phyloP scores from a whole-genome alignment of 2,888 invertebrate genomes.

The Agrenia bidenticulata region DNA sequence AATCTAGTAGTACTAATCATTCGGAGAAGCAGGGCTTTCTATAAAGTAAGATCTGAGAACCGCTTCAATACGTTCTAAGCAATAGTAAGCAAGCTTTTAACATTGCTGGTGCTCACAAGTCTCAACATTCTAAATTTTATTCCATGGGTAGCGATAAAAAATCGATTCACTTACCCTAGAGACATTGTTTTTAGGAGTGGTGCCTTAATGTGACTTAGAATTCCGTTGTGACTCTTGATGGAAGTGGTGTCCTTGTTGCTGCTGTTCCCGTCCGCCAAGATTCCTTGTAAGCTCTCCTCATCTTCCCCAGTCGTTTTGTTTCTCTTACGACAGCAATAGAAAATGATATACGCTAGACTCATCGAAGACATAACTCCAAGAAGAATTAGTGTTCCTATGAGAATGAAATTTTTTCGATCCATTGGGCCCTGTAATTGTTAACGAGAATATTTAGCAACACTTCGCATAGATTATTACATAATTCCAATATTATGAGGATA shows the following conservation, averaged over 20 bases:
- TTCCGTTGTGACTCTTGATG: constrained; percentile 52
- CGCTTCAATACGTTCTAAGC: too few relatives aligned
- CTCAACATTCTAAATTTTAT: too few relatives aligned
- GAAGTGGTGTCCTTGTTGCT: constrained; percentile 50
- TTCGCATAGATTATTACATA: neutral
- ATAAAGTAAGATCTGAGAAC: too few relatives aligned
- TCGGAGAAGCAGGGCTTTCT: too few relatives aligned
- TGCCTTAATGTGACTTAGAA: constrained; percentile 47
- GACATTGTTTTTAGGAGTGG: constrained; percentile 47
- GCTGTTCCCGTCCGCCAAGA: constrained; percentile 51
- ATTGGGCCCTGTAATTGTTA: constrained; percentile 34
- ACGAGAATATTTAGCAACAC: neutral
- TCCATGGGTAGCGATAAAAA: too few relatives aligned
- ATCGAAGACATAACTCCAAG: constrained; percentile 43
- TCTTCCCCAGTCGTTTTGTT: constrained; percentile 48
- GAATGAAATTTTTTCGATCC: constrained; percentile 45
- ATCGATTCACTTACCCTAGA: neutral
- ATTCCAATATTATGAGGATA: neutral
- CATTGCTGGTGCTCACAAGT: too few relatives aligned
- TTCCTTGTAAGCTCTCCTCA: constrained; percentile 53
- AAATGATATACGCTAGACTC: constrained; percentile 50
- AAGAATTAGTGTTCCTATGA: constrained; percentile 42
- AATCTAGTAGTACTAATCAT: too few relatives aligned
- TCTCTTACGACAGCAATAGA: constrained; percentile 52
- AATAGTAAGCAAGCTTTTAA: too few relatives aligned